Evolutionary conservation across 2,113 vertebrate genomes (phyloP).

Genomic region (Tapirus terrestris): DNA sequence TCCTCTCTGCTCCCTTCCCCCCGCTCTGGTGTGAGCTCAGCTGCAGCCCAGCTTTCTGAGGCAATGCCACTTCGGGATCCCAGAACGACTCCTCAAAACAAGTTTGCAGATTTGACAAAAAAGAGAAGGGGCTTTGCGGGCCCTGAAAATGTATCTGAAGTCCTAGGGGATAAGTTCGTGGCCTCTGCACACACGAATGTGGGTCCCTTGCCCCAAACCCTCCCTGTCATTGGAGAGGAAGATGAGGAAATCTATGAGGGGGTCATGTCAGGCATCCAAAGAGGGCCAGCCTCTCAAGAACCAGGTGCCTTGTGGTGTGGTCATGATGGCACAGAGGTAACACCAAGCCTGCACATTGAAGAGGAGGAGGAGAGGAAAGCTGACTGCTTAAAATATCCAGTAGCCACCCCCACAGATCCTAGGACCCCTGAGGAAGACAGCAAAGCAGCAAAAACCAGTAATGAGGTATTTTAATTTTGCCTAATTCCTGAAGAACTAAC

Average conservation of each 20-base stretch:
- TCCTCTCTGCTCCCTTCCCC: slow-evolving; percentile 74
- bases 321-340: slow-evolving; percentile 77
- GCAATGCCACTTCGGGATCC: not conserved
- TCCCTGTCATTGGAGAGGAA: slow-evolving; percentile 78
- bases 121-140: slow-evolving; percentile 49
- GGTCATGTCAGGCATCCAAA: slow-evolving; percentile 77
- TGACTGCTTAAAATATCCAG: slow-evolving; percentile 65
- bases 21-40: slow-evolving; percentile 42
- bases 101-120: slow-evolving; percentile 61
- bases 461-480: slow-evolving; percentile 89
- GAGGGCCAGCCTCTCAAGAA: slow-evolving; percentile 72
- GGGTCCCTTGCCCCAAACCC: slow-evolving; percentile 56
- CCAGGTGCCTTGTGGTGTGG: slow-evolving; percentile 61
- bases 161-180: slow-evolving; percentile 21
- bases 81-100: slow-evolving; percentile 52
- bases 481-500: slow-evolving; percentile 58
- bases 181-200: not conserved
- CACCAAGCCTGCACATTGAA: slow-evolving; percentile 90
- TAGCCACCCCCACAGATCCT: slow-evolving; percentile 76
- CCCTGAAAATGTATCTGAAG: slow-evolving; percentile 35
- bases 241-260: slow-evolving; percentile 82
- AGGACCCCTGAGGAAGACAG: slow-evolving; percentile 82
- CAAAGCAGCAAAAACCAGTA: slow-evolving; percentile 69
- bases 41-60: slow-evolving; percentile 59
- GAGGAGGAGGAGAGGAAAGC: slow-evolving; percentile 86